Evolutionary conservation across 1,140 invertebrate genomes (phyloP), one percentile per base, ranked within the genome.

Genomic region (Melitaea cinxia): DNA sequence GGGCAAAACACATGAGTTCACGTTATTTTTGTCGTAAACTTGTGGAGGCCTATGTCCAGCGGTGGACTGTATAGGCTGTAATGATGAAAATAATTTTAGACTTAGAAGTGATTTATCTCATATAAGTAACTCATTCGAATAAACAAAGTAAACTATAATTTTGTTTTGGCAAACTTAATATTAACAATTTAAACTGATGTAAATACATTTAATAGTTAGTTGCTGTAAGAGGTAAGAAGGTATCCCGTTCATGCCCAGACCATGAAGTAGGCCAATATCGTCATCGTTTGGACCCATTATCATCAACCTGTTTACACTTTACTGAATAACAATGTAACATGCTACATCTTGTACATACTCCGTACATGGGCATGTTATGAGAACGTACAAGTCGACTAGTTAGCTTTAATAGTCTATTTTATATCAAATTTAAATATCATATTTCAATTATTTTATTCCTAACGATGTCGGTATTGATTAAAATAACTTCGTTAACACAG

Each of bases 251-350:
- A 30, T 30, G 23, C 15, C 12, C 30, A 52, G 50, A 12, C 30
- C 17, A 37, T 42, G 37, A 58, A 62, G 68, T 65, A 57, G 68
- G 68, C 55, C 54, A 64, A 50, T 55, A 53, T 47, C 52, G 64
- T 71, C 62, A 71, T 64, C 57, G 47, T 56, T 56, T 60, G 61
- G 42, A 57, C 45, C 59, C 45, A 67, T 59, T 63, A 68, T 53
- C 60, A 59, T 64, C 52, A 64, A 72, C 69, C 65, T 57, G 69
- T 72, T 72, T 68, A 60, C 69, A 72, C 66, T 72, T 68, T 72
- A 55, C 69, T 60, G 62, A 64, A 60, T 67, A 68, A 72, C 60
- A 63, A 72, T 68, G 60, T 71, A 49, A 66, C 60, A 39, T 57
- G 37, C 52, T 61, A 47, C 61, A 50, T 57, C 61, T 39, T 64